phyloP scores from a whole-genome alignment of 1,140 invertebrate species.

The Calliopsis andreniformis region DNA sequence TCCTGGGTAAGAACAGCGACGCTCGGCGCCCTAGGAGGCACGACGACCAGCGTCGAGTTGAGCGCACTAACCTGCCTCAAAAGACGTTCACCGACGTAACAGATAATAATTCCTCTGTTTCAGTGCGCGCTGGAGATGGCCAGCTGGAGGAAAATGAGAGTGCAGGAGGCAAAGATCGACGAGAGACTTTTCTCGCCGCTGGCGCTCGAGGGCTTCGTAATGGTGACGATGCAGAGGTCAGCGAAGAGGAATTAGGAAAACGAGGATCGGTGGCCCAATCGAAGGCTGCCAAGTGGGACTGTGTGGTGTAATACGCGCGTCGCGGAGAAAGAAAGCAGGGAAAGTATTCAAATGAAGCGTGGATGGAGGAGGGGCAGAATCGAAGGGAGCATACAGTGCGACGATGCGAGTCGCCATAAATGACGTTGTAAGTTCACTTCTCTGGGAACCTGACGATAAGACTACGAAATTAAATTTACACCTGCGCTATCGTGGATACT shows the following conservation, averaged over 20 bases:
- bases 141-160: constrained; percentile 25
- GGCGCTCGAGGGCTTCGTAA: not conserved
- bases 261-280: not conserved
- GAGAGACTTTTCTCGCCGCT: constrained; percentile 8
- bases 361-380: not conserved
- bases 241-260: too few relatives aligned
- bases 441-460: not conserved
- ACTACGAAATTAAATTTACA: not conserved
- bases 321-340: constrained; percentile 37
- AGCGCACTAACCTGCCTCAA: constrained; percentile 67
- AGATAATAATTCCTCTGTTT: constrained; percentile 66
- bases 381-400: not conserved
- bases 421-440: not conserved
- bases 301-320: constrained; percentile 23
- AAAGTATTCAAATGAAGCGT: constrained; percentile 23
- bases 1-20: constrained; percentile 37
- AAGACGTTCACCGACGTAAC: constrained; percentile 57
- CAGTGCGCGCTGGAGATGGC: constrained; percentile 19
- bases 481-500: too few relatives aligned
- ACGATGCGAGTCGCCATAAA: not conserved
- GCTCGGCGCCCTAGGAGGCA: constrained; percentile 23
- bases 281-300: constrained; percentile 5
- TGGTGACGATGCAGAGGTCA: too few relatives aligned
- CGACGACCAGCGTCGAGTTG: constrained; percentile 61
- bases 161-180: constrained; percentile 19